phyloP scores from a whole-genome alignment of 1,140 invertebrate species.

The Microplitis demolitor region DNA sequence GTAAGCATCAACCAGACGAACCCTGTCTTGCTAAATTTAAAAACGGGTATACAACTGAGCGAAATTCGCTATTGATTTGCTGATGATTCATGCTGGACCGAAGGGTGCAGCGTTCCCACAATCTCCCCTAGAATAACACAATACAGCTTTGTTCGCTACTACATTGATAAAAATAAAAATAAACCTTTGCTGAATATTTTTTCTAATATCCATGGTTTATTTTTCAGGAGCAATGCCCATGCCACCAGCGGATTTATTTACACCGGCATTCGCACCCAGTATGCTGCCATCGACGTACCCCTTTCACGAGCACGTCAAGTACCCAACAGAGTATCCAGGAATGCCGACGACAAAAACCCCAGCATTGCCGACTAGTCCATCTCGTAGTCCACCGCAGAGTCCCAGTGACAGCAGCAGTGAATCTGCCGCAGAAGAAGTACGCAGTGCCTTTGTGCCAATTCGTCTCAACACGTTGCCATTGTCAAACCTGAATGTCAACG shows the following conservation, averaged over 20 bases:
- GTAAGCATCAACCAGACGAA: conserved; percentile 50
- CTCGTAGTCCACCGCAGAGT: conserved; percentile 49
- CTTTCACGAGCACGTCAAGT: conserved; percentile 48
- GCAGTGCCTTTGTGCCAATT: conserved; percentile 73
- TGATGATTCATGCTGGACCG: conserved; percentile 56
- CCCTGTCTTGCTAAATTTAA: not conserved
- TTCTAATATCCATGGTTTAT: not conserved
- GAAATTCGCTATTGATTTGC: conserved; percentile 47
- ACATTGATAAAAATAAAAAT: too few species aligned
- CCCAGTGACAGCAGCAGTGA: conserved; percentile 59
- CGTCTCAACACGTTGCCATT: conserved; percentile 46
- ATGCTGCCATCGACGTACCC: conserved; percentile 47
- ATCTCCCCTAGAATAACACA: conserved; percentile 28
- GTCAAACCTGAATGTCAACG: conserved; percentile 34
- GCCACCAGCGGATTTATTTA: conserved; percentile 49
- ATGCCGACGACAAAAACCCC: conserved; percentile 40
- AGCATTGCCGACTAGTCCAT: conserved; percentile 36
- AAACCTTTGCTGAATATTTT: too few species aligned
- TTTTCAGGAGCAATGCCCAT: conserved; percentile 52
- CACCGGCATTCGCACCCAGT: conserved; percentile 45
- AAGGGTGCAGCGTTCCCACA: conserved; percentile 37
- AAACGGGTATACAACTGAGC: conserved; percentile 32
- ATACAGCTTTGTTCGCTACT: not conserved
- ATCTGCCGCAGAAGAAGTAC: conserved; percentile 68
- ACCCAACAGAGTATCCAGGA: conserved; percentile 42